A percentile compares a stretch with the other conserved stretches of the same genome.
phyloP scores from a whole-genome alignment of 2,888 invertebrate species.

The Noctua fimbriata region DNA sequence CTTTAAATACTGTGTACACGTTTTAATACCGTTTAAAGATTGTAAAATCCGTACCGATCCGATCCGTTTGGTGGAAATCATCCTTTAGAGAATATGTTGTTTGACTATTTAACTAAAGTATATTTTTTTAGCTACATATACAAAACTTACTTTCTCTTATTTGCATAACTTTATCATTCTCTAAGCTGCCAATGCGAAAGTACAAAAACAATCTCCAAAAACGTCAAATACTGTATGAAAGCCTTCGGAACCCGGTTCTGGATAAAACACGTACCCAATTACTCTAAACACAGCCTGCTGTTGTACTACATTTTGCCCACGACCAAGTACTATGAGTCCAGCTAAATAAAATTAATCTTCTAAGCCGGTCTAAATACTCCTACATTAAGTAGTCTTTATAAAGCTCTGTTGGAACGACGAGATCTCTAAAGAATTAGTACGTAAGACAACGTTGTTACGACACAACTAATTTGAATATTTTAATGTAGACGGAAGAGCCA shows the following conservation, averaged over 20 bases:
- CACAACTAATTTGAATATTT: constrained; percentile 37
- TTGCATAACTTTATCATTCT: background rate
- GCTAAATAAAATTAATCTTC: constrained; percentile 26
- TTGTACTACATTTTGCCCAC: background rate
- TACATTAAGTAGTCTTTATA: constrained; percentile 24
- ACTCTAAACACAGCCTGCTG: constrained; percentile 21
- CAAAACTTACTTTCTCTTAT: background rate
- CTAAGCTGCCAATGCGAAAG: background rate
- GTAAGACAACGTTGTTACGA: constrained; percentile 11
- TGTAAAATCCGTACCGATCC: no score
- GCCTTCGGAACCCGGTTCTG: background rate
- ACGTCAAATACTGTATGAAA: background rate
- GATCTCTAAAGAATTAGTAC: constrained; percentile 35
- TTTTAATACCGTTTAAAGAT: no score
- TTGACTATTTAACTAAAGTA: background rate
- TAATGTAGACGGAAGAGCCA: constrained; percentile 10
- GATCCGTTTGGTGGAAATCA: no score
- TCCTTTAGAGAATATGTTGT: no score
- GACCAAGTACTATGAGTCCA: background rate
- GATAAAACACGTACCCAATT: constrained; percentile 9
- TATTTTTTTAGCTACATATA: background rate
- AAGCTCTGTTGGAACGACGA: background rate
- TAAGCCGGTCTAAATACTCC: constrained; percentile 23
- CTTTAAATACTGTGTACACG: no score
- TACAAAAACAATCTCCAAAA: background rate